Percentiles rank a stretch among this genome's conserved stretches.
phyloP scores from a whole-genome alignment of 2,113 vertebrate genomes.

The Petaurus breviceps region DNA sequence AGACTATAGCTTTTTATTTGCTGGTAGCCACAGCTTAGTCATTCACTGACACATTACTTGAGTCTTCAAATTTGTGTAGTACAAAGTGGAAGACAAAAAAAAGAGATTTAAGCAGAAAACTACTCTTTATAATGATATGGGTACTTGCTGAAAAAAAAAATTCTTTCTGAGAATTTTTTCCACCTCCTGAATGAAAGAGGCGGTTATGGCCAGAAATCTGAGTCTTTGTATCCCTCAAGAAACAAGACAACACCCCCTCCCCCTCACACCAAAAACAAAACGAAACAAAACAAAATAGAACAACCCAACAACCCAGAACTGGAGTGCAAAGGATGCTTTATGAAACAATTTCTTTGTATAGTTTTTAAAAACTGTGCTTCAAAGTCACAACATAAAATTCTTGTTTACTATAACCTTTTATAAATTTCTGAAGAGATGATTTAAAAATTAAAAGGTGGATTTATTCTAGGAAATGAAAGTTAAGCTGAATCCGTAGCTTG shows the following conservation, averaged over 20 bases:
- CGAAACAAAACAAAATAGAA: slow-evolving; percentile 7
- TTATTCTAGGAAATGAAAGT: slow-evolving; percentile 23
- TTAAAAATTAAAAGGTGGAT: slow-evolving; percentile 10
- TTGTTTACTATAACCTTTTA: slow-evolving; percentile 35
- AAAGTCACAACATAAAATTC: slow-evolving; percentile 13
- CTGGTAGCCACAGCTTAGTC: neutral
- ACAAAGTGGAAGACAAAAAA: neutral
- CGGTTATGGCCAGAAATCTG: neutral
- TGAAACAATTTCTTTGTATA: slow-evolving; percentile 30
- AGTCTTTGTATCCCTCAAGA: neutral
- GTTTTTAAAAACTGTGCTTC: neutral
- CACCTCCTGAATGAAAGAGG: neutral
- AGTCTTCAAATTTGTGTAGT: neutral
- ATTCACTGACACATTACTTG: neutral
- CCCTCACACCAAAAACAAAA: neutral
- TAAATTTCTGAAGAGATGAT: slow-evolving; percentile 54
- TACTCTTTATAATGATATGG: neutral
- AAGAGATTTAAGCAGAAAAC: neutral
- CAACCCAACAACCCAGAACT: neutral
- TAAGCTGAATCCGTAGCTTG: slow-evolving; percentile 16
- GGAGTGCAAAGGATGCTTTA: neutral
- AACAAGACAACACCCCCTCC: slow-evolving; percentile 12
- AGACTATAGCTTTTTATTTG: neutral
- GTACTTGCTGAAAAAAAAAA: neutral
- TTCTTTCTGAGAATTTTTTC: neutral